phyloP scores from a whole-genome alignment of 1,140 invertebrate species.

The Globodera rostochiensis region DNA sequence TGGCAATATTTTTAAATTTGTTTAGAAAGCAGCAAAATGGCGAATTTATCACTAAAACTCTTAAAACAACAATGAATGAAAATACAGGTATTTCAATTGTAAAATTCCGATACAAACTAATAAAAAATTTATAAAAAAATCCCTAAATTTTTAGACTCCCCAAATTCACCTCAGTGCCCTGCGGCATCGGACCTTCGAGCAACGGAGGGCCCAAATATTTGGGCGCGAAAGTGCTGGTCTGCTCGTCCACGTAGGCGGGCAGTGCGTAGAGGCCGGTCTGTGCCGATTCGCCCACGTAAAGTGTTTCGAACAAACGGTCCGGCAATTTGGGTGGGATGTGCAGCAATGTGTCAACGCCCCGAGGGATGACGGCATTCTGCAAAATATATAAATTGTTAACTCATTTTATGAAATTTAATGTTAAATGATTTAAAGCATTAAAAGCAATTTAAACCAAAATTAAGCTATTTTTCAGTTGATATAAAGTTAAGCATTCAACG shows the following conservation, averaged over 20 bases:
- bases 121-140: no score
- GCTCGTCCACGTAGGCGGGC: slow-evolving; percentile 84
- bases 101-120: no score
- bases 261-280: slow-evolving; percentile 85
- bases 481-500: no score
- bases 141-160: not conserved
- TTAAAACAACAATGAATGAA: no score
- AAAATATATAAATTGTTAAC: not conserved
- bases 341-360: slow-evolving; percentile 4
- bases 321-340: slow-evolving; percentile 22
- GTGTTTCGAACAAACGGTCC: slow-evolving; percentile 75
- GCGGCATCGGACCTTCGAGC: slow-evolving; percentile 64
- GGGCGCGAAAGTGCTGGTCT: slow-evolving; percentile 68
- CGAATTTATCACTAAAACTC: no score
- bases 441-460: no score
- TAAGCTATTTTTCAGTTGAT: no score
- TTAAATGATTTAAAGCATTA: no score
- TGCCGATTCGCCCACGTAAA: slow-evolving; percentile 82
- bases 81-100: no score
- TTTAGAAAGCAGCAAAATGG: no score
- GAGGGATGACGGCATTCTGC: not conserved
- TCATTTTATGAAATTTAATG: not conserved
- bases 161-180: slow-evolving; percentile 10
- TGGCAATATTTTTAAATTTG: no score
- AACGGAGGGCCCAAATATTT: slow-evolving; percentile 63